A percentile compares a stretch with the other conserved stretches of the same genome.
Conservation (phyloP, 2,113 vertebrate species). For the Sapayoa aenigma region DNA sequence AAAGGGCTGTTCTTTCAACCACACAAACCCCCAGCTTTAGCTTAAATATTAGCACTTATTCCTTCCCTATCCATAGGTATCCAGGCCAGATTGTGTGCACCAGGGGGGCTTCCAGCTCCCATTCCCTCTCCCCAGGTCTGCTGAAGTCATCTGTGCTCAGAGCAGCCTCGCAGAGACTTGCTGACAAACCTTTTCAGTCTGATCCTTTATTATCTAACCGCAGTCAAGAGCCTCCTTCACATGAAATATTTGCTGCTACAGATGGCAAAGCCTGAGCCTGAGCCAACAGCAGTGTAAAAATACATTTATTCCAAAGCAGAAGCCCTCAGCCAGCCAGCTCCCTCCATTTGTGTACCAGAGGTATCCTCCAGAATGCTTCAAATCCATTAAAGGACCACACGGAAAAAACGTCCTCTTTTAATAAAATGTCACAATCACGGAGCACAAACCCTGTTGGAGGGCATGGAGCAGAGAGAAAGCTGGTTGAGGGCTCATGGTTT, state of each 20-base stretch:
- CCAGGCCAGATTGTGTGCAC: not conserved
- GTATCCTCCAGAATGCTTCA: not conserved
- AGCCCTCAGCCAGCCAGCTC: not conserved
- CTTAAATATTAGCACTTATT: not conserved
- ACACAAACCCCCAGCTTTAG: too few relatives aligned
- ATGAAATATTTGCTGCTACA: conserved; percentile 49
- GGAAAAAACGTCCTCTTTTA: not conserved
- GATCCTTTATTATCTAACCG: conserved; percentile 35
- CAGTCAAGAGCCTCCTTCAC: conserved; percentile 26
- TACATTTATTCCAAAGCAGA: not conserved
- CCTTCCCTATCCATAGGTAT: not conserved
- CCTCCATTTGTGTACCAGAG: not conserved
- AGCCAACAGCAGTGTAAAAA: conserved; percentile 44
- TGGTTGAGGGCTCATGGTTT: not conserved
- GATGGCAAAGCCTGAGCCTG: conserved; percentile 33
- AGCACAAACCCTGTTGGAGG: not conserved
- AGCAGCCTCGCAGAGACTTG: conserved; percentile 8
- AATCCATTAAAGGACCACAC: not conserved
- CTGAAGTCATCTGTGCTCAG: not conserved
- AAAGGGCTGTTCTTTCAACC: not conserved
- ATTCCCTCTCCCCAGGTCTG: not conserved
- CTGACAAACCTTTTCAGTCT: conserved; percentile 41
- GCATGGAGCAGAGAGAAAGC: not conserved
- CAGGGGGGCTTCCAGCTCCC: not conserved
- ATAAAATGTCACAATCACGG: not conserved